Evolutionary conservation across 1,140 invertebrate species (phyloP).

Genomic region (Maniola jurtina): DNA sequence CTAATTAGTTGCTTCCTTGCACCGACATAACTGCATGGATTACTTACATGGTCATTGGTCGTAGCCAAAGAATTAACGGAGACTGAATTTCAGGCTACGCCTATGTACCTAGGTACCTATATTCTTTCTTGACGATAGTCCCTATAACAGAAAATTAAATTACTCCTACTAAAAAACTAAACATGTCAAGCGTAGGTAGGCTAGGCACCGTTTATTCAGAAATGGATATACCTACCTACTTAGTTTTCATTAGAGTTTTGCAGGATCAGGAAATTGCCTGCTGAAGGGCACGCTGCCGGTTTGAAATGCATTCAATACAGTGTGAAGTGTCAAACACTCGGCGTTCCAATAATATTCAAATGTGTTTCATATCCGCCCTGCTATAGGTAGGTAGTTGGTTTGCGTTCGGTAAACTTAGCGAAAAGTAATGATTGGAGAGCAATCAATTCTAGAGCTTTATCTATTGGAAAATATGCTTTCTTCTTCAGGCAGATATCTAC

Average conservation of each 20-base stretch:
- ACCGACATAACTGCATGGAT: no score
- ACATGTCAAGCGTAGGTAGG: no score
- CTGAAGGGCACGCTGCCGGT: conserved; percentile 7
- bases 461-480: not conserved
- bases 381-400: conserved; percentile 6
- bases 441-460: not conserved
- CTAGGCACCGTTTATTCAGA: no score
- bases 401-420: conserved; percentile 1
- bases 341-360: conserved; percentile 40
- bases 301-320: conserved; percentile 20
- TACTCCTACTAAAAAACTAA: no score
- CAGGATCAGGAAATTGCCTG: conserved; percentile 22
- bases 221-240: not conserved
- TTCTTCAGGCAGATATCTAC: no score
- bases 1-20: no score
- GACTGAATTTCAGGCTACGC: no score
- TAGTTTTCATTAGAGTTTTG: conserved; percentile 8
- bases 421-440: conserved; percentile 3
- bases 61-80: no score
- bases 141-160: no score
- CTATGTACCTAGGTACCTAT: no score
- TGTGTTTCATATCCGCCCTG: conserved; percentile 38
- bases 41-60: no score
- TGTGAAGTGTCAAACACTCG: conserved; percentile 31
- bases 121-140: no score